Evolutionary conservation across 2,797 vertebrate species (phyloP).

Genomic region (Siniperca scherzeri): DNA sequence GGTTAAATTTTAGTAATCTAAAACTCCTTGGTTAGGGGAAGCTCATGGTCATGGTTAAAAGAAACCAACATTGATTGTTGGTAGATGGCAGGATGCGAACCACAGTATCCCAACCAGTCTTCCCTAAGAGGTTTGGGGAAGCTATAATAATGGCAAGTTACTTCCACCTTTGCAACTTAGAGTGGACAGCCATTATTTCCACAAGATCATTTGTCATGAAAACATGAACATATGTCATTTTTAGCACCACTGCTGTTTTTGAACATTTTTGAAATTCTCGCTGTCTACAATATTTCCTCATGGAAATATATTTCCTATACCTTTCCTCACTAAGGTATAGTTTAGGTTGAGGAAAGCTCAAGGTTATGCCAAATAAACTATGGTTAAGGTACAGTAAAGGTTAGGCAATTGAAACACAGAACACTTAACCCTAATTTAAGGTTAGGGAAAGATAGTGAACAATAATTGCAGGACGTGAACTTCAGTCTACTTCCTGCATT

Average conservation of each 20-base stretch:
- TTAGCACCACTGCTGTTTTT: not conserved
- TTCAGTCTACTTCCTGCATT: not conserved
- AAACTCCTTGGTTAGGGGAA: not conserved
- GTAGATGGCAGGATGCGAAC: not conserved
- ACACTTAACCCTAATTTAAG: not conserved
- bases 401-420: not conserved
- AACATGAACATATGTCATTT: not conserved
- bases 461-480: not conserved
- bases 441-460: not conserved
- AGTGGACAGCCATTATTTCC: not conserved
- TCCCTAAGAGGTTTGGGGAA: not conserved
- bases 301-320: not conserved
- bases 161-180: not conserved
- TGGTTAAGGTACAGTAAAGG: too few species aligned
- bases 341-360: not conserved
- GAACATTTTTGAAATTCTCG: not conserved
- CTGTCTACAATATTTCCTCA: not conserved
- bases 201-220: not conserved
- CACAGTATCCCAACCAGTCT: not conserved
- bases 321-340: not conserved
- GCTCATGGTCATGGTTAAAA: not conserved
- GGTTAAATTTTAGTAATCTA: not conserved
- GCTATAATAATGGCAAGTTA: not conserved
- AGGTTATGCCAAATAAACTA: not conserved
- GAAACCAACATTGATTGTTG: not conserved